Conservation (phyloP, 2,113 vertebrate genomes). For the Bambusicola thoracicus region DNA sequence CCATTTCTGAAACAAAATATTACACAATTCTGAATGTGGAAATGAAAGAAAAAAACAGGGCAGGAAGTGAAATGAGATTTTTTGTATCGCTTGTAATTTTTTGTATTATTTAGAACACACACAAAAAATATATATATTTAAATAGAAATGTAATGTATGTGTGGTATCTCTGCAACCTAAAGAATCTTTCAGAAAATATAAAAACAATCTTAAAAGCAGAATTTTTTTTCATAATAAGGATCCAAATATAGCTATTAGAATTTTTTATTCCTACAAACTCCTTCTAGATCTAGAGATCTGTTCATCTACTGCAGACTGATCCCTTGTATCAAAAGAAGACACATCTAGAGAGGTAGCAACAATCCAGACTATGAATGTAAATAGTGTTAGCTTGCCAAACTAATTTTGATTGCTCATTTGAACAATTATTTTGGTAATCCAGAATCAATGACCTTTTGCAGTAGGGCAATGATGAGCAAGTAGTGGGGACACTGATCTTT, state of each 20-base stretch:
- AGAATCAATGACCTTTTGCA: background rate
- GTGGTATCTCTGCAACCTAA: background rate
- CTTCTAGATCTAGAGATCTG: background rate
- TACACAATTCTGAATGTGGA: background rate
- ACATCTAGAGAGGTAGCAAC: background rate
- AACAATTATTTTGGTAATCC: background rate
- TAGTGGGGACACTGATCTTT: background rate
- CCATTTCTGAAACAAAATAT: background rate
- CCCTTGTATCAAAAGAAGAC: background rate
- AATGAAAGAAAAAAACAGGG: background rate
- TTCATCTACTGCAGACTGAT: background rate
- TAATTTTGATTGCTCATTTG: background rate
- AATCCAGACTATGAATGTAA: background rate
- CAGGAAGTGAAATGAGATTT: background rate
- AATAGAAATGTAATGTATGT: background rate
- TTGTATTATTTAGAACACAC: background rate
- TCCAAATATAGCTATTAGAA: background rate
- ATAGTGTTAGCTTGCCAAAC: rapidly evolving
- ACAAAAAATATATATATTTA: background rate
- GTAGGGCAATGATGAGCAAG: rapidly evolving
- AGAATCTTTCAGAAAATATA: background rate
- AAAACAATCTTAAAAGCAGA: background rate
- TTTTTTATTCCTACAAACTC: background rate
- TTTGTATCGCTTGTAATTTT: background rate
- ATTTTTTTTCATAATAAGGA: background rate